Percentiles rank a stretch among this genome's conserved stretches.
Conservation (phyloP, 2,888 invertebrate genomes). For the Lithophane ornitopus region DNA sequence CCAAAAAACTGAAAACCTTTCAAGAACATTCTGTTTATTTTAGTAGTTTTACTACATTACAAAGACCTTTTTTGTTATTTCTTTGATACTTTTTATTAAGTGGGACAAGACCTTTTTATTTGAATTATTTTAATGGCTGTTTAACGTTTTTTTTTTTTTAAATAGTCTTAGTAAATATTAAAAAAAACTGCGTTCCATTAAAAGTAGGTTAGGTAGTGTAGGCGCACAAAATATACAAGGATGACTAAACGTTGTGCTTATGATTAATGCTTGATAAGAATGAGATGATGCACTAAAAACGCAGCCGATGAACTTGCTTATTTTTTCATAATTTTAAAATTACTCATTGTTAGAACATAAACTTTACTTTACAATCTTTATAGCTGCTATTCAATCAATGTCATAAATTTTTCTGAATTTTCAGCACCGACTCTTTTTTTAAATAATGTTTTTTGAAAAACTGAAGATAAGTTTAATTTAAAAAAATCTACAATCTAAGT, state of each 20-base stretch:
- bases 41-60: too few species aligned
- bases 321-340: too few species aligned
- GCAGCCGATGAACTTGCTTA: background rate
- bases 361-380: background rate
- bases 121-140: too few species aligned
- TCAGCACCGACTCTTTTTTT: background rate
- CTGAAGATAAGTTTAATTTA: too few species aligned
- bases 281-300: background rate
- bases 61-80: background rate
- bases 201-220: background rate
- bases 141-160: too few species aligned
- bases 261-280: background rate
- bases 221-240: background rate
- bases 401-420: background rate
- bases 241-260: background rate
- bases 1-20: constrained; percentile 12
- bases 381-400: background rate
- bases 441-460: background rate
- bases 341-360: background rate
- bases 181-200: background rate
- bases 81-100: background rate
- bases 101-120: background rate
- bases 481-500: too few species aligned
- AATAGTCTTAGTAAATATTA: too few species aligned
- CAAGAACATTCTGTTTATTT: background rate